A percentile compares a stretch with the other conserved stretches of the same genome.
Conservation (phyloP, 1,140 invertebrate species). For the Drosophila obscura region DNA sequence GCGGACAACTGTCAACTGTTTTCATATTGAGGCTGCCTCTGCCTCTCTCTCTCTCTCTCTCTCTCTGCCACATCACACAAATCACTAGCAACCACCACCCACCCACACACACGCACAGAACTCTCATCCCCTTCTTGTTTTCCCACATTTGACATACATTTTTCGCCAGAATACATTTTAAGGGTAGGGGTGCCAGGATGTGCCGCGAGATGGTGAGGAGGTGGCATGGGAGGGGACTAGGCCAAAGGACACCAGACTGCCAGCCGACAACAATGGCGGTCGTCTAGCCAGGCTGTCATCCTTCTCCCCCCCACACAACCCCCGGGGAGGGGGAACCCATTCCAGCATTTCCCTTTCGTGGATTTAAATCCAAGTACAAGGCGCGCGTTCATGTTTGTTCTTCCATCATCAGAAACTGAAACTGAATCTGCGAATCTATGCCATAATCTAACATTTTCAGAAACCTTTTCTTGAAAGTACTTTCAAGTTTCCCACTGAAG, state of each 20-base stretch:
- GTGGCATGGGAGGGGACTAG: constrained; percentile 9
- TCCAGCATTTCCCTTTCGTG: neutral
- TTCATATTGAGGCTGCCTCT: constrained; percentile 49
- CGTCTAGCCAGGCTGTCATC: constrained; percentile 35
- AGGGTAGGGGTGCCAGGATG: neutral
- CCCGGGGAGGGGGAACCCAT: constrained; percentile 6
- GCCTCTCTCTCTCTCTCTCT: neutral
- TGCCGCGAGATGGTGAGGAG: neutral
- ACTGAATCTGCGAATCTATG: too few species aligned
- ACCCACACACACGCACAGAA: constrained; percentile 24
- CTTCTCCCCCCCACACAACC: neutral
- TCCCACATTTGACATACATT: constrained; percentile 59
- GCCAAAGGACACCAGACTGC: constrained; percentile 40
- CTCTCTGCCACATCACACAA: constrained; percentile 35
- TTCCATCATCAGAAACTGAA: too few species aligned
- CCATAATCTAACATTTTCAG: too few species aligned
- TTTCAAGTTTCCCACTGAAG: too few species aligned
- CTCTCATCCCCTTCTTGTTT: constrained; percentile 12
- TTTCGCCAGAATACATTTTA: constrained; percentile 34
- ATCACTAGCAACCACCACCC: constrained; percentile 34
- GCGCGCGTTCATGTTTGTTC: too few species aligned
- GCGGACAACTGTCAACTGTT: constrained; percentile 60
- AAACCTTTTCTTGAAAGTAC: too few species aligned
- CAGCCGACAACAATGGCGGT: constrained; percentile 54
- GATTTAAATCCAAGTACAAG: too few species aligned